Conservation (phyloP, 2,113 vertebrate genomes). For the Onychostruthus taczanowskii region DNA sequence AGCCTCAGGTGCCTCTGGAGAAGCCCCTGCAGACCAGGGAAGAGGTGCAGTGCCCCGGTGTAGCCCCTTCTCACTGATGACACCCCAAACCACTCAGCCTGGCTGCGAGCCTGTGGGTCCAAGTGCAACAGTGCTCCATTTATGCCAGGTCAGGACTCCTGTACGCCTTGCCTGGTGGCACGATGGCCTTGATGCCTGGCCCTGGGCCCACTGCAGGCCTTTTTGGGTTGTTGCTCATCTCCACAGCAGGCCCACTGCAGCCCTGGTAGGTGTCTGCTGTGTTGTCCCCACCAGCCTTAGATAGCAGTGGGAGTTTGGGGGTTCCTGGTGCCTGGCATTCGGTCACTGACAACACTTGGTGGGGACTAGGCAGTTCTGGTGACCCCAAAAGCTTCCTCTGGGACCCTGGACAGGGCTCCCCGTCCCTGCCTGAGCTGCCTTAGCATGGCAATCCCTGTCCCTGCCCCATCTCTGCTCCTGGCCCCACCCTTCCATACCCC, state of each 20-base stretch:
- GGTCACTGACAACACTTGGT: neutral
- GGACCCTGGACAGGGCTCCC: neutral
- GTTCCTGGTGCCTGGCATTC: neutral
- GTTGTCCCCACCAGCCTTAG: neutral
- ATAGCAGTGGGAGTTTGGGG: neutral
- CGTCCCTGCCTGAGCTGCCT: neutral
- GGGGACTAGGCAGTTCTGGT: rapidly evolving
- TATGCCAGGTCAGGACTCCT: rapidly evolving
- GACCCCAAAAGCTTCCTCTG: neutral
- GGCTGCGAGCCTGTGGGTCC: neutral
- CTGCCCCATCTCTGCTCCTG: neutral
- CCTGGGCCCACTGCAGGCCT: neutral
- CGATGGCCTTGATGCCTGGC: rapidly evolving
- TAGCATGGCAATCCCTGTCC: rapidly evolving
- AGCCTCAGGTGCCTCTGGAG: neutral
- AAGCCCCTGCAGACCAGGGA: neutral
- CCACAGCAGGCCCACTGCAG: neutral
- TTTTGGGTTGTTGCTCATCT: too few species aligned
- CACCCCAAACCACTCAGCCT: neutral
- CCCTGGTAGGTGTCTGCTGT: neutral
- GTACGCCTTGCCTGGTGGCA: rapidly evolving
- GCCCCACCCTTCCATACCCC: neutral
- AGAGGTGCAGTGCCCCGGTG: rapidly evolving
- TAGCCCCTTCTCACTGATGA: neutral
- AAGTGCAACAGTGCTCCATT: rapidly evolving